phyloP scores from a whole-genome alignment of 1,140 invertebrate species.

The Drosophila equinoxialis region DNA sequence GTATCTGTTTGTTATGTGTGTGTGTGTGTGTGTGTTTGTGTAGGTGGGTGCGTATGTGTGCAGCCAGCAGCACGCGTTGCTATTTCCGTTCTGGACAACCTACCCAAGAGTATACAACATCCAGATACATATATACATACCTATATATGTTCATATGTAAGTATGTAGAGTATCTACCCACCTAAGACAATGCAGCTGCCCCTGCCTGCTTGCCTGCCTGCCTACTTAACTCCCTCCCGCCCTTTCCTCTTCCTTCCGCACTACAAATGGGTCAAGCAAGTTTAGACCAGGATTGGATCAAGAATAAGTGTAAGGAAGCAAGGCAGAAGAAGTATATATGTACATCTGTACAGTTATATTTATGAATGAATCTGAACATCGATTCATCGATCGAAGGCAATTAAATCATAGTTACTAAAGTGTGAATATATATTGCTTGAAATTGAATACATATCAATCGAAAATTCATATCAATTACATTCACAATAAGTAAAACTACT shows the following conservation, averaged over 20 bases:
- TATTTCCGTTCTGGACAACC: conserved; percentile 65
- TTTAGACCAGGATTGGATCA: background rate
- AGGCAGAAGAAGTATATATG: background rate
- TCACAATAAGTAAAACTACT: too few relatives aligned
- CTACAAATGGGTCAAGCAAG: conserved; percentile 29
- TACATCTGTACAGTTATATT: background rate
- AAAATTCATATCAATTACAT: too few relatives aligned
- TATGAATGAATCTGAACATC: background rate
- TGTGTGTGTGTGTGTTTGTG: conserved; percentile 14
- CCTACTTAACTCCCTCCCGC: too few relatives aligned
- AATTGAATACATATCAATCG: background rate
- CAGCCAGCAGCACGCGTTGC: conserved; percentile 48
- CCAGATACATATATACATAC: conserved; percentile 14
- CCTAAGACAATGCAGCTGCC: conserved; percentile 24
- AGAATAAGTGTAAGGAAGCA: background rate
- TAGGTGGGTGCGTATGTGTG: conserved; percentile 19
- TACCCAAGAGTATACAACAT: conserved; percentile 19
- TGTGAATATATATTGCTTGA: background rate
- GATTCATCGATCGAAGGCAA: background rate
- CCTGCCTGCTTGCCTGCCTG: background rate
- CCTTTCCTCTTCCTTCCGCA: too few relatives aligned
- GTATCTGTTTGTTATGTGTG: conserved; percentile 13
- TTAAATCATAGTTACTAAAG: too few relatives aligned
- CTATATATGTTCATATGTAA: background rate
- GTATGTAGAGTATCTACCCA: too few relatives aligned